phyloP scores from a whole-genome alignment of 2,113 vertebrate genomes.

The Lepus europaeus region DNA sequence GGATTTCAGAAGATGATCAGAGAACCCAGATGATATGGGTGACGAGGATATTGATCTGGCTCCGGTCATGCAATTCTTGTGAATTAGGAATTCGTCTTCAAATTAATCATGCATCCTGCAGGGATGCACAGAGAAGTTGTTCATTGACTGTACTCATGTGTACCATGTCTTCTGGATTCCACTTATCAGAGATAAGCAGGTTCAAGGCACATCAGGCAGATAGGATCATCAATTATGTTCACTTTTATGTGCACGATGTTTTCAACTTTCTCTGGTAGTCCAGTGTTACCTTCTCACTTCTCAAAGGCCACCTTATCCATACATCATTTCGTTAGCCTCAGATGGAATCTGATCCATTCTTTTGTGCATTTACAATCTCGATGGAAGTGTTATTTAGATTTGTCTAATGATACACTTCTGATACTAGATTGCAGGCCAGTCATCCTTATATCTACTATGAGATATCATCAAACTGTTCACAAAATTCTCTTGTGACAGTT shows the following conservation, averaged over 20 bases:
- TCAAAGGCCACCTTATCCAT: not conserved
- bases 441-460: not conserved
- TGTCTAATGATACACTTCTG: not conserved
- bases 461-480: not conserved
- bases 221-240: not conserved
- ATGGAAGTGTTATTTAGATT: not conserved
- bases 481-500: not conserved
- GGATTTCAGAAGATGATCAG: not conserved
- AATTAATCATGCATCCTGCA: not conserved
- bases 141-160: not conserved
- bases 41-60: fast-evolving
- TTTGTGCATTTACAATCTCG: not conserved
- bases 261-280: not conserved
- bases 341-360: not conserved
- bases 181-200: not conserved
- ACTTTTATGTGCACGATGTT: not conserved
- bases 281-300: not conserved
- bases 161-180: not conserved
- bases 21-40: not conserved
- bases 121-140: no score
- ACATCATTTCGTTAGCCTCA: not conserved
- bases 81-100: not conserved
- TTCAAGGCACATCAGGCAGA: not conserved
- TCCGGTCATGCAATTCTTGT: fast-evolving
- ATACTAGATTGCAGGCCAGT: not conserved